Evolutionary conservation across 2,113 vertebrate genomes (phyloP).

Genomic region (Syrrhaptes paradoxus): DNA sequence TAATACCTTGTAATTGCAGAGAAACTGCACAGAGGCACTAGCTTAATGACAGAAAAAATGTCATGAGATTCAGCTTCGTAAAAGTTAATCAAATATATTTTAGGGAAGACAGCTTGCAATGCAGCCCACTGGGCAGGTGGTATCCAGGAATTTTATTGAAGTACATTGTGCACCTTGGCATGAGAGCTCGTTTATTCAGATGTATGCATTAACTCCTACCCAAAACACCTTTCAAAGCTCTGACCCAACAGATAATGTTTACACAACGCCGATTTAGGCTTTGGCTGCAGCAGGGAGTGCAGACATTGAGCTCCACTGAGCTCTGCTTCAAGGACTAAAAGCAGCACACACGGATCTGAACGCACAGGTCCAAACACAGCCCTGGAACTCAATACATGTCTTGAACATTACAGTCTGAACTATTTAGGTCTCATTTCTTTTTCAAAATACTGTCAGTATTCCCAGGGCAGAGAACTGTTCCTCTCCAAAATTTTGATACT

Average conservation of each 20-base stretch:
- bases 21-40: background rate
- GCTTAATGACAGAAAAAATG: background rate
- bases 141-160: background rate
- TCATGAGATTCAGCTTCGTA: background rate
- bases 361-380: background rate
- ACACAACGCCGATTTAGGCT: background rate
- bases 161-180: background rate
- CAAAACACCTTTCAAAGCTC: background rate
- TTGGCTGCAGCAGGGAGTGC: background rate
- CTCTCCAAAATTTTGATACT: background rate
- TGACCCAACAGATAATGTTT: background rate
- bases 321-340: background rate
- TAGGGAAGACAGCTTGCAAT: background rate
- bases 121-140: background rate
- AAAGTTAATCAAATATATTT: background rate
- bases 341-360: background rate
- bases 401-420: background rate
- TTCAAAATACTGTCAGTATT: background rate
- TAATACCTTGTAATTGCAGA: background rate
- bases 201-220: background rate
- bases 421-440: background rate
- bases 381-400: background rate
- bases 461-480: background rate
- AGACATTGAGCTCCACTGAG: background rate
- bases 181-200: background rate